Conservation (phyloP, 2,888 invertebrate species). For the Hydriomena furcata region DNA sequence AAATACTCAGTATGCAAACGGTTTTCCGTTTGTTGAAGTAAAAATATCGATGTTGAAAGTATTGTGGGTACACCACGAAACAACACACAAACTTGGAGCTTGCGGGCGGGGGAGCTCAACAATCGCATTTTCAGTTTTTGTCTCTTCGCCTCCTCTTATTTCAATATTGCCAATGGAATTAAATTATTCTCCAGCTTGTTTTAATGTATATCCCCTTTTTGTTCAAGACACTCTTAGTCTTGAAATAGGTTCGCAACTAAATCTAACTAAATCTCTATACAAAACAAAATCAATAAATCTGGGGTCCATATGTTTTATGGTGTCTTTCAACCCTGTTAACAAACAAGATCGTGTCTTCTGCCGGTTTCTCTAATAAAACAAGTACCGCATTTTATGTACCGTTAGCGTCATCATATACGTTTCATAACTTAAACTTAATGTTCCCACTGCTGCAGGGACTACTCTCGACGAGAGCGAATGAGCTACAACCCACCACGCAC, state of each 20-base stretch:
- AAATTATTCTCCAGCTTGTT: slow-evolving; percentile 67
- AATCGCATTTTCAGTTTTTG: slow-evolving; percentile 68
- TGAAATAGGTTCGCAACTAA: slow-evolving; percentile 22
- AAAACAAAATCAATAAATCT: slow-evolving; percentile 19
- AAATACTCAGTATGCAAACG: slow-evolving; percentile 11
- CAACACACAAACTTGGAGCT: slow-evolving; percentile 44
- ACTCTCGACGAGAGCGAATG: not conserved
- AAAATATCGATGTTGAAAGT: slow-evolving; percentile 45
- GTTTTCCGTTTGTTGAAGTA: slow-evolving; percentile 10
- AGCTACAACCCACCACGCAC: not conserved
- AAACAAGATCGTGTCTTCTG: slow-evolving; percentile 10
- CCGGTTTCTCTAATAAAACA: slow-evolving; percentile 6
- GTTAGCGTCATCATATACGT: not conserved
- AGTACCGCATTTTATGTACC: not conserved
- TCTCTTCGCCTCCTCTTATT: slow-evolving; percentile 61
- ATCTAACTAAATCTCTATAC: no score
- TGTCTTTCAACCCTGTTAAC: slow-evolving; percentile 14
- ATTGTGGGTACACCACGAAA: slow-evolving; percentile 30
- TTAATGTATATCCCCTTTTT: slow-evolving; percentile 60
- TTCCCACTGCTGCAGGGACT: not conserved
- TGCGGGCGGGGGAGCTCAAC: slow-evolving; percentile 55
- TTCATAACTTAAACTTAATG: not conserved
- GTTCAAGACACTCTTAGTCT: slow-evolving; percentile 32
- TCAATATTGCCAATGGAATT: slow-evolving; percentile 69
- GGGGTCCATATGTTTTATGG: slow-evolving; percentile 3